Evolutionary conservation across 1,140 invertebrate genomes (phyloP).

Genomic region (Bombus pascuorum): DNA sequence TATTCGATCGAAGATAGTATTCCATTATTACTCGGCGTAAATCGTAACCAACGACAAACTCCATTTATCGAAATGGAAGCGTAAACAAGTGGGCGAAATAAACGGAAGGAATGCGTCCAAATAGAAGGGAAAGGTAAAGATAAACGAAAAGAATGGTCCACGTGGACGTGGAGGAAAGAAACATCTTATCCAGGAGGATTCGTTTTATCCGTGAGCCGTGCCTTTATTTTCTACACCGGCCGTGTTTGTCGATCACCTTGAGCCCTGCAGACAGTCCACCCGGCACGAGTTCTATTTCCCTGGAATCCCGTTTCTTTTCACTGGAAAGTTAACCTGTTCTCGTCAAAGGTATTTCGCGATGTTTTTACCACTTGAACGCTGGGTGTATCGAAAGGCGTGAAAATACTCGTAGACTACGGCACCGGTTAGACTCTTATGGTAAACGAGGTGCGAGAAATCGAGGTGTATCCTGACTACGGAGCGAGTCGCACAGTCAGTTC

Average conservation of each 20-base stretch:
- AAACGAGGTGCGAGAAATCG: slow-evolving; percentile 48
- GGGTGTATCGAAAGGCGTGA: slow-evolving; percentile 24
- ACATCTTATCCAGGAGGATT: slow-evolving; percentile 1
- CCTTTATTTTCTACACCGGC: slow-evolving; percentile 44
- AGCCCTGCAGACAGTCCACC: slow-evolving; percentile 42
- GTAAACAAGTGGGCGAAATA: neutral
- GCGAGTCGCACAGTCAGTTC: slow-evolving; percentile 69
- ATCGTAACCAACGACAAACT: neutral
- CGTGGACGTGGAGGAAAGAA: neutral
- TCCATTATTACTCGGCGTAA: neutral
- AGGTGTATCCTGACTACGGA: slow-evolving; percentile 29
- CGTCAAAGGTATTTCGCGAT: neutral
- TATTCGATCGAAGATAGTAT: slow-evolving; percentile 34
- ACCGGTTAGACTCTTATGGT: neutral
- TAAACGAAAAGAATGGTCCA: neutral
- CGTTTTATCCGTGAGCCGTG: slow-evolving; percentile 1
- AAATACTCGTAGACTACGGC: neutral
- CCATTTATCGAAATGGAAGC: neutral
- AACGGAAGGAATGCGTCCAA: slow-evolving; percentile 17
- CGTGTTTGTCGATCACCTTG: slow-evolving; percentile 39
- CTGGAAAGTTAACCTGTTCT: neutral
- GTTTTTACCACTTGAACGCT: slow-evolving; percentile 20
- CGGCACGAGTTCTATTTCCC: slow-evolving; percentile 66
- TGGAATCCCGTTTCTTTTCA: slow-evolving; percentile 54
- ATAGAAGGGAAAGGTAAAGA: slow-evolving; percentile 8